Evolutionary conservation across 2,113 vertebrate species (phyloP), one percentile per base, ranked within the genome.

Genomic region (Corvus hawaiiensis): DNA sequence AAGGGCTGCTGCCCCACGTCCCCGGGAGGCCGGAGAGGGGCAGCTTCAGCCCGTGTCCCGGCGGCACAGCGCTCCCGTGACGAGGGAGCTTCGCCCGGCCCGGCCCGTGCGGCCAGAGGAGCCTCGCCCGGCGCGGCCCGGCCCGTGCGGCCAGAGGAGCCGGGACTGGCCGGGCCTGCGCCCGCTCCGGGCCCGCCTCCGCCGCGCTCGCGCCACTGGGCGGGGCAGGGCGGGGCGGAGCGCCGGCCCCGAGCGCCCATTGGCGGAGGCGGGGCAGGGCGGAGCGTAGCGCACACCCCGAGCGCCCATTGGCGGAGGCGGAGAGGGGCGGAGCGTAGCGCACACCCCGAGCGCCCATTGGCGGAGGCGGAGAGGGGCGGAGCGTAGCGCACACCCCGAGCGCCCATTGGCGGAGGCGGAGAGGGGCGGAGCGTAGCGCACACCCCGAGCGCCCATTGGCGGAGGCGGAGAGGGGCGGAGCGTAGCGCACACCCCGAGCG

Each of bases 31-130:
- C 35, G 30, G 43, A 10, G 20, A 62, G 24, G 16, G 20, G 24
- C 51, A 15, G 59, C 51, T 5, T 10, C 59, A 19, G n/a, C 28
- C 56, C 43, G 14, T 3, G 37, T 22, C 30, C 35, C 19, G 32
- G 61, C 8, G 15, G 48, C 30, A 23, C 37, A 7, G 55, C 55
- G 32, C 52, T 35, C 18, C 52, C 28, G 43, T 6, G 6, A 10
- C 2, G 6, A 6, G 4, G 7, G 5, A 5, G 16, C 27, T 19
- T 7, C 10, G 6, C 21, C 27, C 41, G 2, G 6, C 21, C 27
- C 41, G 2, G 20, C 27, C 61, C 33, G 3, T 3, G 33, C 7
- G 7, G 11, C 16, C 16, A 1, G 3, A 39, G 7, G 5, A 5
- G 16, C 27, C 27, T 7, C 10, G 6, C 21, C 27, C 41, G 2